A percentile compares a stretch with the other conserved stretches of the same genome.
phyloP scores from a whole-genome alignment of 2,888 invertebrate species.

The Exocentrus adspersus region DNA sequence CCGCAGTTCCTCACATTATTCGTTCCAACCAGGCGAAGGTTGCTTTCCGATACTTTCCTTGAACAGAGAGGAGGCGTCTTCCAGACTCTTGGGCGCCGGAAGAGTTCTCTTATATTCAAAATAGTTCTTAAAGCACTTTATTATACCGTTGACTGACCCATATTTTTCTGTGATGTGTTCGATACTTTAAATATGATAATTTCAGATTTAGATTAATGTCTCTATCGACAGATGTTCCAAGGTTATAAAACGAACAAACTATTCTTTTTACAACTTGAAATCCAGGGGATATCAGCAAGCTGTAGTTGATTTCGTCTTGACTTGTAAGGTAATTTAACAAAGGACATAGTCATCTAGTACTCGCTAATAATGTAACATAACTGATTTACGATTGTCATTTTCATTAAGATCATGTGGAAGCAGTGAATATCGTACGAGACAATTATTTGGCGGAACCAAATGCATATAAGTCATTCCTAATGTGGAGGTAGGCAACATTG shows the following conservation, averaged over 20 bases:
- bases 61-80: conserved; percentile 12
- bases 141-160: conserved; percentile 13
- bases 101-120: conserved; percentile 15
- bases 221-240: neutral
- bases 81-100: conserved; percentile 5
- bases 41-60: conserved; percentile 15
- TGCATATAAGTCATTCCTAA: conserved; percentile 14
- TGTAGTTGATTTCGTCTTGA: no score
- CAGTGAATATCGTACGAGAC: neutral
- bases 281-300: no score
- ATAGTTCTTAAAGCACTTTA: conserved; percentile 8
- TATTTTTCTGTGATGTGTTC: conserved; percentile 2
- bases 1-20: conserved; percentile 15
- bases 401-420: neutral
- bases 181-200: conserved; percentile 6
- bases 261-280: no score
- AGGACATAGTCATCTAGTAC: no score
- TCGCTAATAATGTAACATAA: no score
- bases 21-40: conserved; percentile 7
- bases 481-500: neutral
- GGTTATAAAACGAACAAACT: no score
- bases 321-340: no score
- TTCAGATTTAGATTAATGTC: conserved; percentile 10
- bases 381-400: neutral
- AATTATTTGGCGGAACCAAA: conserved; percentile 1